phyloP scores from a whole-genome alignment of 2,113 vertebrate species.

The Psophia crepitans region DNA sequence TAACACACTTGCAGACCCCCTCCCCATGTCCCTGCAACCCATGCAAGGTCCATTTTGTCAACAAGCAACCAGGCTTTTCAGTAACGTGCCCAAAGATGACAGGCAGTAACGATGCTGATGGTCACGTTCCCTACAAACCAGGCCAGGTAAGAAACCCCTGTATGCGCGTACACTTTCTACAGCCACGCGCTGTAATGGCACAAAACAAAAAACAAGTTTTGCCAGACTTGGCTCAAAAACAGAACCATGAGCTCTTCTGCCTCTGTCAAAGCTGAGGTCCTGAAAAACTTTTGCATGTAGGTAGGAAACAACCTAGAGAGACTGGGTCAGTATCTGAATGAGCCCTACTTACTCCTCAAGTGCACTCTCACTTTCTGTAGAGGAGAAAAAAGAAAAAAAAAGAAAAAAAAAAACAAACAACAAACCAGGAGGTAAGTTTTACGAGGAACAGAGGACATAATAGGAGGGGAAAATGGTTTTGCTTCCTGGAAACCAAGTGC shows the following conservation, averaged over 20 bases:
- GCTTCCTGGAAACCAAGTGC: not conserved
- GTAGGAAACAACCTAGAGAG: not conserved
- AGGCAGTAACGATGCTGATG: accelerated
- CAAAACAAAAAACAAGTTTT: not conserved
- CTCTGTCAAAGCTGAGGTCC: not conserved
- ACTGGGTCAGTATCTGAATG: accelerated
- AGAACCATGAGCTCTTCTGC: not conserved
- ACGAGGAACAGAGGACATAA: not conserved
- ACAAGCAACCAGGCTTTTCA: not conserved
- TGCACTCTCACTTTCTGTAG: not conserved
- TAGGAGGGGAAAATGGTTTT: not conserved
- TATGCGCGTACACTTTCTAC: accelerated
- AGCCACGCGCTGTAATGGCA: accelerated
- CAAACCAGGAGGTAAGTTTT: not conserved
- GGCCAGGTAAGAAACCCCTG: accelerated
- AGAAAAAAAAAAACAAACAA: too few relatives aligned
- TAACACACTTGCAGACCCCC: not conserved
- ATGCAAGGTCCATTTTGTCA: accelerated
- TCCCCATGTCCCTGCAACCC: not conserved
- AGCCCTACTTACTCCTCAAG: not conserved
- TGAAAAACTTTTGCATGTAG: not conserved
- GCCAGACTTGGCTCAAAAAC: not conserved
- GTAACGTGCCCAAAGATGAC: accelerated
- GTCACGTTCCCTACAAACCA: not conserved
- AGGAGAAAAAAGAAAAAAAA: too few relatives aligned